These are phyloP conservation scores for Tricholauxania praeusta DNA, from an alignment of 2,888 invertebrate genomes.

Conservation along the genomic window DNA sequence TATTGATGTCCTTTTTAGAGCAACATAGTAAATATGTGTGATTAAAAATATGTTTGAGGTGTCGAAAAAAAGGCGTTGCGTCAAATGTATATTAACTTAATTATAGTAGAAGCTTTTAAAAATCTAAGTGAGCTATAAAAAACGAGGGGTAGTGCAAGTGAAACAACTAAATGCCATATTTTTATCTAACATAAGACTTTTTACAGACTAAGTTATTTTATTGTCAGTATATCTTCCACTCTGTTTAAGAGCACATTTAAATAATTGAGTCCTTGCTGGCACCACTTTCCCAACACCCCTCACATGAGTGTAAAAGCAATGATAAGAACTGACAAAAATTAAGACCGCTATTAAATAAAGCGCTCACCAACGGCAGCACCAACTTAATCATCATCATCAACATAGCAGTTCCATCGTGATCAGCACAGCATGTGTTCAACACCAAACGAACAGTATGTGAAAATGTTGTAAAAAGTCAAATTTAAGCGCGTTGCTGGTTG, in stretches of 20 bases:
- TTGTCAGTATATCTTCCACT: too few relatives aligned
- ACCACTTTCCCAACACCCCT: constrained; percentile 4
- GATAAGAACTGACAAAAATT: constrained; percentile 33
- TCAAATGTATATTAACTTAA: too few relatives aligned
- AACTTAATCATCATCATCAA: neutral
- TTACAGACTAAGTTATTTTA: too few relatives aligned
- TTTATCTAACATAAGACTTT: too few relatives aligned
- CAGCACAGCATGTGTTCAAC: constrained; percentile 65
- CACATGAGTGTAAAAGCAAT: constrained; percentile 18
- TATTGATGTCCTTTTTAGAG: too few relatives aligned
- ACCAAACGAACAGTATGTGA: constrained; percentile 53
- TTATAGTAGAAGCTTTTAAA: too few relatives aligned
- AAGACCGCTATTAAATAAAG: constrained; percentile 26
- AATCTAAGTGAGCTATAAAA: too few relatives aligned
- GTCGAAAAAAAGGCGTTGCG: too few relatives aligned
- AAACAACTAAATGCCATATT: too few relatives aligned
- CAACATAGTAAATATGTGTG: too few relatives aligned
- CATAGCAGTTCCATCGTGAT: constrained; percentile 1
- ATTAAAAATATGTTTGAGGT: too few relatives aligned
- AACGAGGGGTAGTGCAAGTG: too few relatives aligned
- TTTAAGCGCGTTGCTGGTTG: constrained; percentile 41
- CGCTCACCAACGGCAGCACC: constrained; percentile 20
- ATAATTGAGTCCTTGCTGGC: neutral
- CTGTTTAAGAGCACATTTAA: neutral
- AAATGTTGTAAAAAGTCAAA: constrained; percentile 50